Percentiles rank a stretch among this genome's conserved stretches.
Evolutionary conservation across 2,797 vertebrate species (phyloP).

Genomic region (Microchirus variegatus): DNA sequence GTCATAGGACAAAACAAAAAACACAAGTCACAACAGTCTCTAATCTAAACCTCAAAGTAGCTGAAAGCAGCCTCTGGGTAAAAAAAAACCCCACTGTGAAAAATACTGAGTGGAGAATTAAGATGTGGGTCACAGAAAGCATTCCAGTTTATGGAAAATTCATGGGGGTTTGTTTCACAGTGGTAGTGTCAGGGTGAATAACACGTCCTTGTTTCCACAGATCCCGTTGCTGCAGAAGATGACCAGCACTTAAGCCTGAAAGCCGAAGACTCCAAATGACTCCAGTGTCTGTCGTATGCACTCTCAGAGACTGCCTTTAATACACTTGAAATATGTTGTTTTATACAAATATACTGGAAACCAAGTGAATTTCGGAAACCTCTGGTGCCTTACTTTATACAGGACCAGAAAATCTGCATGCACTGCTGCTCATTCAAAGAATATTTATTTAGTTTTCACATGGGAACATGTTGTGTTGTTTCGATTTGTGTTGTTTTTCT

Average conservation of each 20-base stretch:
- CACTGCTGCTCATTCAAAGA: slow-evolving; percentile 76
- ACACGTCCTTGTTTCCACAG: slow-evolving; percentile 66
- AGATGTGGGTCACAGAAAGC: too few relatives aligned
- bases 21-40: too few relatives aligned
- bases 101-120: too few relatives aligned
- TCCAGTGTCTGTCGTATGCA: slow-evolving; percentile 74
- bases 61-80: too few relatives aligned
- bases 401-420: slow-evolving; percentile 89
- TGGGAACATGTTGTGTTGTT: slow-evolving; percentile 21
- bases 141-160: background rate
- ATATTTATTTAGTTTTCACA: slow-evolving; percentile 33
- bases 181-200: background rate
- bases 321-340: slow-evolving; percentile 76
- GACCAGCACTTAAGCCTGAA: slow-evolving; percentile 69
- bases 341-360: slow-evolving; percentile 60
- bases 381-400: slow-evolving; percentile 96
- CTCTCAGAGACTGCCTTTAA: slow-evolving; percentile 85
- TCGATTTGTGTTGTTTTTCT: slow-evolving; percentile 1
- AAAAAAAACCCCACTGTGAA: too few relatives aligned
- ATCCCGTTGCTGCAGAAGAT: slow-evolving; percentile 93
- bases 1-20: too few relatives aligned
- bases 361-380: slow-evolving; percentile 76
- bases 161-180: background rate
- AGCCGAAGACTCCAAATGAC: slow-evolving; percentile 49
- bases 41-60: background rate